Base-by-base conservation (phyloP, 2,113 vertebrate genomes). In the Odocoileus virginianus region DNA sequence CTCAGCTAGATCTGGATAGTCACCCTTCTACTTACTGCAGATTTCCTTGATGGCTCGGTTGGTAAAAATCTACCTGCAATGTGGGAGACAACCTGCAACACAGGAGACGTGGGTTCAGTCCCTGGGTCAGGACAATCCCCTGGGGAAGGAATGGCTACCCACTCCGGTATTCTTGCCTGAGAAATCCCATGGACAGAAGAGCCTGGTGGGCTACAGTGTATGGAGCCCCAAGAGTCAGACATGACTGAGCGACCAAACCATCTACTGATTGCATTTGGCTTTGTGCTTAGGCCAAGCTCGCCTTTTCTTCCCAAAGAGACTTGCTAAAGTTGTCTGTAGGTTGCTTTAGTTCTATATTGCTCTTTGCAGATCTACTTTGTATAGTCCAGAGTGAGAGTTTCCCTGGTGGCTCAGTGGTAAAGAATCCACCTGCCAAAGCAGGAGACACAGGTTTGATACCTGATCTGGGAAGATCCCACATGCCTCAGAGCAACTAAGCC, bases 401-500 rank as follows among this genome's bases (percentile, higher is more conserved):
- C 71, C 40, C 40, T 76, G 40, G 71, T 76, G 40, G 71, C 71
- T 76, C 23, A 76, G 23, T 43, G 21, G 10, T 74, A 74, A 74
- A 74, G 36, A 74, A 74, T 25, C 67, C 10, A 40, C 67, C 67
- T 74, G 36, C 36, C n/a, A 40, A 74, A 3, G 12, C 36, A 43
- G 71, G 40, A 76, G 71, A 76, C 23, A 14, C 12, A 25, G 40
- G 71, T 76, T 76, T 40, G 40, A 27, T 43, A 7, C 71, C 71
- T 43, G 2, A 74, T 74, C 67, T 74, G 67, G n/a, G 19, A 74
- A 74, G 19, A 74, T 23, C 36, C 67, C 36, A 74, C 67, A 23
- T 25, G 36, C 71, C 3, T 0, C 2, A 0, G 40, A 43, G 12
- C 23, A 76, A 17, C 71, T 76, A 76, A 76, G 21, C 12, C 71